A percentile compares a stretch with the other conserved stretches of the same genome.
phyloP scores from a whole-genome alignment of 1,140 invertebrate genomes.

The Leucophenga varia region DNA sequence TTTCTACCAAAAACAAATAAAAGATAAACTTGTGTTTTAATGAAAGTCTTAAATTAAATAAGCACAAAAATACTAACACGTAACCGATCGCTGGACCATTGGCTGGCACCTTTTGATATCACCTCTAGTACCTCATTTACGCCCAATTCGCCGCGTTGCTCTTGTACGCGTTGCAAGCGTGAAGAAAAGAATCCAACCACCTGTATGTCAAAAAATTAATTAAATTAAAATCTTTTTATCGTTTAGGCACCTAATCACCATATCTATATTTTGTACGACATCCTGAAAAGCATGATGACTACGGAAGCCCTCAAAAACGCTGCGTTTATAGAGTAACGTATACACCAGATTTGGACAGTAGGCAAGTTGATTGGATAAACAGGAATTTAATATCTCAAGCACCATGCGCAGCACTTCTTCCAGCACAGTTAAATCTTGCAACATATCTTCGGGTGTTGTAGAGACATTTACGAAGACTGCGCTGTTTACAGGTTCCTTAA shows the following conservation, averaged over 20 bases:
- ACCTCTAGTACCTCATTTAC: constrained; percentile 82
- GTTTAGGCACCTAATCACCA: constrained; percentile 63
- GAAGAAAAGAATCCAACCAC: constrained; percentile 86
- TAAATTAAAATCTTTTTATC: background rate
- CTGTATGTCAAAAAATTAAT: constrained; percentile 56
- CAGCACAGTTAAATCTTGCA: constrained; percentile 89
- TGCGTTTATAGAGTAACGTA: constrained; percentile 90
- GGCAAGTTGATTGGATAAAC: constrained; percentile 80
- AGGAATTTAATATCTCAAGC: constrained; percentile 94
- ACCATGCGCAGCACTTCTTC: constrained; percentile 97
- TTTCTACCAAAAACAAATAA: constrained; percentile 70
- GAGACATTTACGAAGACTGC: constrained; percentile 48
- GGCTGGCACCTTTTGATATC: constrained; percentile 82
- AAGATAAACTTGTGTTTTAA: background rate
- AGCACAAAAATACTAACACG: constrained; percentile 64
- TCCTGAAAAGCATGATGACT: constrained; percentile 91
- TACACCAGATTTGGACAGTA: constrained; percentile 96
- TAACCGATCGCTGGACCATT: constrained; percentile 89
- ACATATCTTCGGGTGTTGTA: constrained; percentile 58
- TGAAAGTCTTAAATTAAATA: background rate
- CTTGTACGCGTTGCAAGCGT: constrained; percentile 67
- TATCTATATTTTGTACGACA: constrained; percentile 94
- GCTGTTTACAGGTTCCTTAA: constrained; percentile 47
- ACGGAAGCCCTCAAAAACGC: constrained; percentile 85
- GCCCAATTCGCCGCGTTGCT: constrained; percentile 70